A percentile compares a stretch with the other conserved stretches of the same genome.
phyloP scores from a whole-genome alignment of 2,888 invertebrate genomes.

The Reticulitermes lucifugus region DNA sequence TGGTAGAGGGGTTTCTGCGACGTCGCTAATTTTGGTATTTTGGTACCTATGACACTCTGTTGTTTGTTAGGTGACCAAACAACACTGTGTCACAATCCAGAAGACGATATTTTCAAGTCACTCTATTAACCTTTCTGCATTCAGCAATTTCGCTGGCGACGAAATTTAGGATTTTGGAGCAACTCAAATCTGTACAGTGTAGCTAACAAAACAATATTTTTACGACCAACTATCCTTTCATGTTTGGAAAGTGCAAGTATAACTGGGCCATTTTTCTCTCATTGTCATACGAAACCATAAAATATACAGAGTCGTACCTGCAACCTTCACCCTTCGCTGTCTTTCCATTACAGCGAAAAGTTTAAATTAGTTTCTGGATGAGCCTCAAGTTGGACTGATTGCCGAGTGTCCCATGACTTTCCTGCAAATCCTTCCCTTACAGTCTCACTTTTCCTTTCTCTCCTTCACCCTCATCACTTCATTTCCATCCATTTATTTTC shows the following conservation, averaged over 20 bases:
- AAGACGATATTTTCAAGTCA: too few species aligned
- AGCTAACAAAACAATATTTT: neutral
- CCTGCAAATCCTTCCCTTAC: neutral
- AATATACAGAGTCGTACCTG: conserved; percentile 24
- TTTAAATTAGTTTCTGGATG: conserved; percentile 52
- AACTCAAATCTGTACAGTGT: too few species aligned
- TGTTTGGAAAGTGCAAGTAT: neutral
- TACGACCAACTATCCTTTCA: neutral
- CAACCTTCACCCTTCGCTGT: neutral
- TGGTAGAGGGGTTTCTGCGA: too few species aligned
- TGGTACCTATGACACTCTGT: too few species aligned
- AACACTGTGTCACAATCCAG: too few species aligned
- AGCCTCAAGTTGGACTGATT: conserved; percentile 49
- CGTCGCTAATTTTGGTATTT: too few species aligned
- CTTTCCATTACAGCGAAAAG: conserved; percentile 45
- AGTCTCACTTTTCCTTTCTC: conserved; percentile 19
- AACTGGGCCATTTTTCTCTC: conserved; percentile 22
- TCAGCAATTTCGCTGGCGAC: too few species aligned
- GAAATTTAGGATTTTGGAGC: too few species aligned
- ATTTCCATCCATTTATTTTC: conserved; percentile 49
- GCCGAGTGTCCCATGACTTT: conserved; percentile 35
- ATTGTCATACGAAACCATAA: conserved; percentile 38
- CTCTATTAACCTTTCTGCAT: too few species aligned
- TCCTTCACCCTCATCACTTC: conserved; percentile 15
- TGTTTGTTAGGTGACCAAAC: too few species aligned